Conservation (phyloP, 2,888 invertebrate species). For the Dicyrtoma fusca region DNA sequence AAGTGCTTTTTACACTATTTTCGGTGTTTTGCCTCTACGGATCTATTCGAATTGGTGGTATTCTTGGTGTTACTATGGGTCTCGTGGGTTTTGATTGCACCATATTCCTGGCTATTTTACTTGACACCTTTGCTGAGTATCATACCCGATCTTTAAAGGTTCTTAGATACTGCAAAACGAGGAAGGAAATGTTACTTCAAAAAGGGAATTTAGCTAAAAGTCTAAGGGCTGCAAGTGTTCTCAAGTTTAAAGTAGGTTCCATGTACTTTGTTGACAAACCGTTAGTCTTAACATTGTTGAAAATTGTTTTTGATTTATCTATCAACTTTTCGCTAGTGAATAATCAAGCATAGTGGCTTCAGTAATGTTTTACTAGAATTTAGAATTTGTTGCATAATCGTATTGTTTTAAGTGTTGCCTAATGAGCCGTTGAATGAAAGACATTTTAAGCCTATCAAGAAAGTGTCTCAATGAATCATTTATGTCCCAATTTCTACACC, state of each 20-base stretch:
- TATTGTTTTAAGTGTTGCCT: too few relatives aligned
- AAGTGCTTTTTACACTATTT: neutral
- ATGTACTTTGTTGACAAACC: conserved; percentile 1
- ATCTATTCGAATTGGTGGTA: neutral
- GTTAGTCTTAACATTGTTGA: neutral
- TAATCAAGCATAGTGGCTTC: too few relatives aligned
- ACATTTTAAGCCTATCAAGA: too few relatives aligned
- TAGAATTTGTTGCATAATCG: too few relatives aligned
- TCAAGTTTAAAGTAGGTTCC: neutral
- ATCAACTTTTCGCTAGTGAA: neutral
- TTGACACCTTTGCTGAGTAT: neutral
- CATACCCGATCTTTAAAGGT: neutral
- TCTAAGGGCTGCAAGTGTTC: too few relatives aligned
- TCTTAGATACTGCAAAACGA: neutral
- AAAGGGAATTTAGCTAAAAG: too few relatives aligned
- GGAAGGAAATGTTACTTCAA: neutral
- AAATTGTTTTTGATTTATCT: conserved; percentile 8
- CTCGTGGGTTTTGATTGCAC: neutral
- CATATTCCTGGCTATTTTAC: neutral
- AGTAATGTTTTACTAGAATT: too few relatives aligned
- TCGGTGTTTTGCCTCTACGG: conserved; percentile 13
- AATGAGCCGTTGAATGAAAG: too few relatives aligned
- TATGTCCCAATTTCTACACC: too few relatives aligned
- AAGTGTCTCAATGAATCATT: too few relatives aligned
- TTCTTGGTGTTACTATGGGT: neutral